Base-by-base conservation (phyloP, 2,888 invertebrate species). In the Onchidella celtica region DNA sequence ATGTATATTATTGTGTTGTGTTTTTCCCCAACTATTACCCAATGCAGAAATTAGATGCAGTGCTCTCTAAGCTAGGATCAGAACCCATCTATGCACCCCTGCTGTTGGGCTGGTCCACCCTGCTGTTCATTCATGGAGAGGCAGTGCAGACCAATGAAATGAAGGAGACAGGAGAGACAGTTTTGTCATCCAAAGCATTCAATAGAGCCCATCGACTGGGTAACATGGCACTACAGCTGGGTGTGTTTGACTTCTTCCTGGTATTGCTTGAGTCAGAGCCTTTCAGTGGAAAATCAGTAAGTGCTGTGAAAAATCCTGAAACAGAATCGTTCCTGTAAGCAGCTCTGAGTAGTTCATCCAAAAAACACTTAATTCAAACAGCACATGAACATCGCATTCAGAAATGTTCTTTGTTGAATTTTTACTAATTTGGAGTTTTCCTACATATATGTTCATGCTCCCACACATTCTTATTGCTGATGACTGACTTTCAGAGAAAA, bases 61-160 rank as follows among this genome's bases (percentile, higher is more conserved):
- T 86, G 21, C 66, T 90, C 17, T 84, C 85, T 65, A 77, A 86
- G 14, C 74, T 89, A 32, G 89, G 89, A 0, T 85, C 81, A 2
- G 90, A 91, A 74, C 86, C 87, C 32, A 86, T 87, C 24, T 93
- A 93, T 84, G 90, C 92, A 0, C 92, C 93, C 2, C 70, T 93
- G 17, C 86, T 93, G 21, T 86, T 93, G 47, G 86, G 89, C 57
- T 93, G 93, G 93, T 87, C 92, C 11, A 88, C 92, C 3, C 85
- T 93, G 17, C 85, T 91, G 40, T 89, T 90, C 77, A 78, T 91
- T 24, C 86, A 85, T 40, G 77, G 38, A 84, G 86, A 11, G 82
- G 57, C 14, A 85, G 84, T 24, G 82, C 74, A 1, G 66, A 29
- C 11, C 0, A n/a, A n/a, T 32, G 24, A 24, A 24, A 66, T 29